These are phyloP conservation scores for Cherax destructor DNA, from an alignment of 1,140 invertebrate genomes.

Conservation along the genomic window DNA sequence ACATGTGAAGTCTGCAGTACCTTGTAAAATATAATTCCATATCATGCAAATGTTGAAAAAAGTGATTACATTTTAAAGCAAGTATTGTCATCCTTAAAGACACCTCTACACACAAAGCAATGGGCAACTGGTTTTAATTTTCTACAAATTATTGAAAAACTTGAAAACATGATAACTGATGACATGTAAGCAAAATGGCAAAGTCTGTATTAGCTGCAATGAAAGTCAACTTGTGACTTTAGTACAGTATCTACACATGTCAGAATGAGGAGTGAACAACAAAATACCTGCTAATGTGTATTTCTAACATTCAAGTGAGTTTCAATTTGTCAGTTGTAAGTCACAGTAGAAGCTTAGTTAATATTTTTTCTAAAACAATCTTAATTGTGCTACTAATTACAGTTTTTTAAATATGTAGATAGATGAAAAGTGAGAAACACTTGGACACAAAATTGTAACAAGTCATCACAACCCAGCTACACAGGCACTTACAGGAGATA, in stretches of 20 bases:
- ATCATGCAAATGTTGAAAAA: conserved; percentile 21
- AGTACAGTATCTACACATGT: conserved; percentile 18
- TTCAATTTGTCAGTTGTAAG: not conserved
- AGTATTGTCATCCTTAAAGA: not conserved
- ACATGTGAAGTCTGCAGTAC: conserved; percentile 13
- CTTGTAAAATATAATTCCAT: conserved; percentile 13
- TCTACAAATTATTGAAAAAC: not conserved
- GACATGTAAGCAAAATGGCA: conserved; percentile 20
- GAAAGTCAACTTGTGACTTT: conserved; percentile 7
- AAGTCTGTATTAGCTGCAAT: conserved; percentile 28
- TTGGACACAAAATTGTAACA: no score
- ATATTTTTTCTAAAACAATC: not conserved
- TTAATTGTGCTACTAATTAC: no score
- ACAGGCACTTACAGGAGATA: no score
- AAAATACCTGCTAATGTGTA: not conserved
- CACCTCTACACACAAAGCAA: conserved; percentile 18
- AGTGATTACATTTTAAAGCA: not conserved
- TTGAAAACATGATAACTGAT: not conserved
- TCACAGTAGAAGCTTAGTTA: not conserved
- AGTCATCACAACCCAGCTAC: no score
- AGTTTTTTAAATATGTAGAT: no score
- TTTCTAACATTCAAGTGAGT: not conserved
- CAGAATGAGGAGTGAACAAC: conserved; percentile 5
- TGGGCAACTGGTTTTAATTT: not conserved
- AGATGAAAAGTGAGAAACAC: no score